These are phyloP conservation scores for Phainopepla nitens DNA, from an alignment of 2,113 vertebrate genomes.

Conservation along the genomic window DNA sequence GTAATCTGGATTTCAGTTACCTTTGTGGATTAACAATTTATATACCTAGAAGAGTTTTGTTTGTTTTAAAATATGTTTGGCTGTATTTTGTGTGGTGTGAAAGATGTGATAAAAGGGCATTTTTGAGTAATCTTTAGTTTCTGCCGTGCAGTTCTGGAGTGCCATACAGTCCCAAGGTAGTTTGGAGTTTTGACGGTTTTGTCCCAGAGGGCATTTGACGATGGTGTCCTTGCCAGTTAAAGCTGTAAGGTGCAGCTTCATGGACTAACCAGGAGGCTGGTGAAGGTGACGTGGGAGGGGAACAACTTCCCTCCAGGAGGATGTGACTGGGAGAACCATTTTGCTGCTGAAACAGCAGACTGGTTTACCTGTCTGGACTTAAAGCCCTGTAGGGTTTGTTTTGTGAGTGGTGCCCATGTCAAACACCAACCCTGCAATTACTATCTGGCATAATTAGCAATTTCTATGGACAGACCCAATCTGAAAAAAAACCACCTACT, in stretches of 20 bases:
- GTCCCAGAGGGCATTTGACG: not conserved
- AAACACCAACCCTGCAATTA: not conserved
- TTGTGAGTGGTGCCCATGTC: not conserved
- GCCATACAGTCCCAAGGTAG: not conserved
- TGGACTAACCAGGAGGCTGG: not conserved
- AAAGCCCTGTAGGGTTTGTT: not conserved
- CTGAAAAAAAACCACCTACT: not conserved
- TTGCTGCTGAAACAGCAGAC: not conserved
- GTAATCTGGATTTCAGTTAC: not conserved
- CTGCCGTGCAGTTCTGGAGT: rapidly evolving
- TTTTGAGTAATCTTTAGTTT: not conserved
- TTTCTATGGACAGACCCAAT: not conserved
- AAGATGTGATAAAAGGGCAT: not conserved
- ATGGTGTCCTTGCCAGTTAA: not conserved
- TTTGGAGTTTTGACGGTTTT: not conserved
- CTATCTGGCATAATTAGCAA: not conserved
- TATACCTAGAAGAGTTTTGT: not conserved
- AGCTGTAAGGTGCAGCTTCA: not conserved
- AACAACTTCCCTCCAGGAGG: not conserved
- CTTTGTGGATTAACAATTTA: not conserved
- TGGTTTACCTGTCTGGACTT: not conserved
- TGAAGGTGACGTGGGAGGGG: not conserved
- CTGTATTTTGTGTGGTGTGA: not conserved
- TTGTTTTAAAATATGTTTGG: not conserved
- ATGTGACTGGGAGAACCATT: not conserved